Evolutionary conservation across 2,113 vertebrate species (phyloP).

Genomic region (Stercorarius parasiticus): DNA sequence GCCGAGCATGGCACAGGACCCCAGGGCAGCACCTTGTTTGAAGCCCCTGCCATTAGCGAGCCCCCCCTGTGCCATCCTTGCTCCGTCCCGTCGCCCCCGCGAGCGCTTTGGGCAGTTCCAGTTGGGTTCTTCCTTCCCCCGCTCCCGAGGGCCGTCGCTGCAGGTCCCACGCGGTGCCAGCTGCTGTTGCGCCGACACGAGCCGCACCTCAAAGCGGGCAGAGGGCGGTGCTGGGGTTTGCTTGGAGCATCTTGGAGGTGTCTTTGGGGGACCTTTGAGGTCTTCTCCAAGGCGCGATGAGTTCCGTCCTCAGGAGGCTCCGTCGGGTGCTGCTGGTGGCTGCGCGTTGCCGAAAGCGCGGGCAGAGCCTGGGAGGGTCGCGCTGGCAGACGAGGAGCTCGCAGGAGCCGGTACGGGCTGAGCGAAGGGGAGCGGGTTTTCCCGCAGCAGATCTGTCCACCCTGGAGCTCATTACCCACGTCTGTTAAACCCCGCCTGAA

Average conservation of each 20-base stretch:
- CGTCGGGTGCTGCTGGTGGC: background rate
- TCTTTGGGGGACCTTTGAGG: background rate
- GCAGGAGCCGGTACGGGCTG: too few relatives aligned
- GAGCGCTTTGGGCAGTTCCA: background rate
- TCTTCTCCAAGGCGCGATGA: fast-evolving
- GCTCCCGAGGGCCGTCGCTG: background rate
- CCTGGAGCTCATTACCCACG: background rate
- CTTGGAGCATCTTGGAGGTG: background rate
- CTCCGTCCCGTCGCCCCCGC: background rate
- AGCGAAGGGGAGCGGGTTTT: background rate
- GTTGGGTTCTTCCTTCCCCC: background rate
- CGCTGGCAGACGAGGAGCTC: background rate
- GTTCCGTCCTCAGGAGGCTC: background rate
- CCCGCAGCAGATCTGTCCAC: background rate
- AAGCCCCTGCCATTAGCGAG: background rate
- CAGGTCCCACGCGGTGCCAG: background rate
- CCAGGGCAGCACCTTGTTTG: background rate
- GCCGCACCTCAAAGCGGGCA: background rate
- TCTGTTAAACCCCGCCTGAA: background rate
- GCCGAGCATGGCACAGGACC: background rate
- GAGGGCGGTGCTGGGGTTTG: background rate
- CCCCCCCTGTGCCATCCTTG: background rate
- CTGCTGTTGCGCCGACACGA: background rate
- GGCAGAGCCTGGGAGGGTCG: too few relatives aligned
- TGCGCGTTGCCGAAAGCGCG: background rate